phyloP scores from a whole-genome alignment of 2,888 invertebrate species.

The Vannuccia rotundouncinata region DNA sequence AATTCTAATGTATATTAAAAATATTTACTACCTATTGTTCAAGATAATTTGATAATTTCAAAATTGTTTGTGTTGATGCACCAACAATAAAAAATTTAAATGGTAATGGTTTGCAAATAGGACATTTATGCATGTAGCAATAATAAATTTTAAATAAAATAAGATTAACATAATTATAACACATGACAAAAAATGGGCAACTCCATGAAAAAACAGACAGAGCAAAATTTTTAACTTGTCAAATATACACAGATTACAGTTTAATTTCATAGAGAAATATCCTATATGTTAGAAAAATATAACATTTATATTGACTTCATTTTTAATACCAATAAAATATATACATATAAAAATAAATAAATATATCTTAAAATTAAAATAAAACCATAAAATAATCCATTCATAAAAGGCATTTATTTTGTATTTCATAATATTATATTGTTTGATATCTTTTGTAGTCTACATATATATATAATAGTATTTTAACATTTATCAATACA shows the following conservation, averaged over 20 bases:
- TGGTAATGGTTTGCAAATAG: no score
- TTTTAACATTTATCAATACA: neutral
- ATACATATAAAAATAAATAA: slow-evolving; percentile 4
- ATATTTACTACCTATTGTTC: no score
- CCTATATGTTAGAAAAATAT: slow-evolving; percentile 18
- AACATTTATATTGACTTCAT: neutral
- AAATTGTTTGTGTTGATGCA: no score
- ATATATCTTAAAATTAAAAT: slow-evolving; percentile 11
- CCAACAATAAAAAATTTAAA: no score
- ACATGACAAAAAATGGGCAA: no score
- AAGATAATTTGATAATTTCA: no score
- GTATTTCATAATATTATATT: neutral
- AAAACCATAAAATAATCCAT: slow-evolving; percentile 5
- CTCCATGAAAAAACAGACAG: slow-evolving; percentile 21
- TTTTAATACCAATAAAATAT: slow-evolving; percentile 13
- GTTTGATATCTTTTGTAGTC: slow-evolving; percentile 1
- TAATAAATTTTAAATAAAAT: no score
- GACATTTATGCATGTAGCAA: no score
- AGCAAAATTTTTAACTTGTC: slow-evolving; percentile 1
- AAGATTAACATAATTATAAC: no score
- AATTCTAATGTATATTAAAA: no score
- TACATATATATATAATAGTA: slow-evolving; percentile 15
- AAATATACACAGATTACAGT: slow-evolving; percentile 19
- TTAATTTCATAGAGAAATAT: slow-evolving; percentile 24
- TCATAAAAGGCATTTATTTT: slow-evolving; percentile 4